phyloP scores from a whole-genome alignment of 2,113 vertebrate genomes.

The Acanthisitta chloris region DNA sequence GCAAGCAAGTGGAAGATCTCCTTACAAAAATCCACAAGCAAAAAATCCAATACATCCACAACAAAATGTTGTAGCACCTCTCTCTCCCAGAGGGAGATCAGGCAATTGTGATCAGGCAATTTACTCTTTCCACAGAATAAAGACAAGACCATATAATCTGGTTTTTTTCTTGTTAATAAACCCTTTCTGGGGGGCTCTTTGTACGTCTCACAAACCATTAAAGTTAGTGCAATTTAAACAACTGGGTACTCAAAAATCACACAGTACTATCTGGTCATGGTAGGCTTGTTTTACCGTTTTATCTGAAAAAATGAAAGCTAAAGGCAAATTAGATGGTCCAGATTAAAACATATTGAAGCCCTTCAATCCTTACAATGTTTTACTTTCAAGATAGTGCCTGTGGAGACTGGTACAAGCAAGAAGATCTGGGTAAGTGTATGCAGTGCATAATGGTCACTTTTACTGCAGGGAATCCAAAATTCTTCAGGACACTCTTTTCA shows the following conservation, averaged over 20 bases:
- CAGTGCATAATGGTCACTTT: not conserved
- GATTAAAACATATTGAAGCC: not conserved
- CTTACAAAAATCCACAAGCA: not conserved
- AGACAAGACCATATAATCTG: not conserved
- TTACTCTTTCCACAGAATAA: not conserved
- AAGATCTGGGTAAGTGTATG: not conserved
- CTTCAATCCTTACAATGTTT: not conserved
- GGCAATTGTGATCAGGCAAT: not conserved
- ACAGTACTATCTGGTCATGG: not conserved
- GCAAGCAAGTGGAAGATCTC: not conserved
- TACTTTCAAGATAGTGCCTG: not conserved
- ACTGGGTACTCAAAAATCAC: not conserved
- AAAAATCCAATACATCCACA: no score
- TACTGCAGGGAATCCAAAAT: conserved; percentile 40
- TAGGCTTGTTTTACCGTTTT: not conserved
- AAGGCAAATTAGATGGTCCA: not conserved
- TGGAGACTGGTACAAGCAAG: not conserved
- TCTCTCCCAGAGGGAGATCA: no score
- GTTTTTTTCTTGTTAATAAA: not conserved
- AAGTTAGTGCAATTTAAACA: not conserved
- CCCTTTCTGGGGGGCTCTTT: not conserved
- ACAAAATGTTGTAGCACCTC: not conserved
- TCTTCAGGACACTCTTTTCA: conserved; percentile 20
- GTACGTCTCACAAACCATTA: not conserved
- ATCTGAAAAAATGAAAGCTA: not conserved